These are phyloP conservation scores for Poeciliopsis occidentalis DNA, from an alignment of 2,113 vertebrate genomes.

Conservation along the genomic window DNA sequence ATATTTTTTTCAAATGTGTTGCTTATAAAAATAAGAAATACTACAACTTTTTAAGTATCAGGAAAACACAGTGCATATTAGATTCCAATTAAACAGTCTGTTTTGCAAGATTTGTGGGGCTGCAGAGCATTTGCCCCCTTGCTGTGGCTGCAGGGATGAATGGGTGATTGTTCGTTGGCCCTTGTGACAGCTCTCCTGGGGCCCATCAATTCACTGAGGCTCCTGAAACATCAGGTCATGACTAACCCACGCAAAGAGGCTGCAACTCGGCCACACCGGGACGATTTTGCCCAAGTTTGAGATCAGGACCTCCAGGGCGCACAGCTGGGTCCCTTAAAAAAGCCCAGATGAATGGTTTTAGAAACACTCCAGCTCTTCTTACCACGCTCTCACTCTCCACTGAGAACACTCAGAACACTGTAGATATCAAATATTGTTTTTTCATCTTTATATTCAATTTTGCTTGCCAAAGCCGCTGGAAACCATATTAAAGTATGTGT, in stretches of 20 bases:
- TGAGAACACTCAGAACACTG: constrained; percentile 33
- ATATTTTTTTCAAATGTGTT: neutral
- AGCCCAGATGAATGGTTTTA: constrained; percentile 63
- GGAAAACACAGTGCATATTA: neutral
- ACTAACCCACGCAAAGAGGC: constrained; percentile 56
- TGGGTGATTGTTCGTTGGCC: constrained; percentile 71
- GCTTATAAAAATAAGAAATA: neutral
- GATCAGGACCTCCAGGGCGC: constrained; percentile 69
- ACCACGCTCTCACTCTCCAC: constrained; percentile 48
- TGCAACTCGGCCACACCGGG: constrained; percentile 46
- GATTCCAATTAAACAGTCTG: constrained; percentile 9
- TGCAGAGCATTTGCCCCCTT: constrained; percentile 39
- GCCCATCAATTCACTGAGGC: constrained; percentile 71
- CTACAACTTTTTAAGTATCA: neutral
- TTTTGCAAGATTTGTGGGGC: constrained; percentile 20
- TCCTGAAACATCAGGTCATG: constrained; percentile 76
- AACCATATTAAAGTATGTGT: constrained; percentile 69
- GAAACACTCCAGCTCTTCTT: constrained; percentile 76
- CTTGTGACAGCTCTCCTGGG: constrained; percentile 67
- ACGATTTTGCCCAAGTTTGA: constrained; percentile 61
- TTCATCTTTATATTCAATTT: constrained; percentile 57
- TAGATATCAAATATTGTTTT: constrained; percentile 70
- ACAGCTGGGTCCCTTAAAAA: constrained; percentile 77
- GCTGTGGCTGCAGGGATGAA: constrained; percentile 66
- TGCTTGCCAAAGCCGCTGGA: constrained; percentile 75